A percentile compares a stretch with the other conserved stretches of the same genome.
Conservation (phyloP, 1,140 invertebrate genomes). For the Oedothorax gibbosus region DNA sequence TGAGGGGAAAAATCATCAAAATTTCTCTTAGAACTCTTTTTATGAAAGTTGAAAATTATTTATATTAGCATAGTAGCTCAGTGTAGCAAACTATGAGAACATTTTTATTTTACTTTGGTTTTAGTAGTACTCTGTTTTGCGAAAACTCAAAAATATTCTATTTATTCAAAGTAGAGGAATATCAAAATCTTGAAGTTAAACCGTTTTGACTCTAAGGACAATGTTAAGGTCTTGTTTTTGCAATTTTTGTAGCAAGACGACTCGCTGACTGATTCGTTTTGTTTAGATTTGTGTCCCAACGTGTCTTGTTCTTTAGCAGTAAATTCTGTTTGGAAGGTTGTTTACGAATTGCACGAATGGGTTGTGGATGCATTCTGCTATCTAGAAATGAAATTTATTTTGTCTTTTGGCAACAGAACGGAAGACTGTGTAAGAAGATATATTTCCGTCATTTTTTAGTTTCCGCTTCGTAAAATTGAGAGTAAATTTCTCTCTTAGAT, state of each 20-base stretch:
- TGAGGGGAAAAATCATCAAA: no score
- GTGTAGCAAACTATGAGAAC: no score
- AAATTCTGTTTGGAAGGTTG: constrained; percentile 15
- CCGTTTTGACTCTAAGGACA: not conserved
- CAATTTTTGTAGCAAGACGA: not conserved
- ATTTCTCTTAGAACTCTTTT: no score
- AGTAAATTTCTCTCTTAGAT: no score
- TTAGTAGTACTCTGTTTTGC: no score
- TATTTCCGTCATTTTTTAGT: not conserved
- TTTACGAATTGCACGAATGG: constrained; percentile 13
- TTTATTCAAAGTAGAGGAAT: no score
- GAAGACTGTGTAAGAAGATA: not conserved
- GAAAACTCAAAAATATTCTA: no score
- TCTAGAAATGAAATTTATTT: constrained; percentile 44
- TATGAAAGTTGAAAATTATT: no score
- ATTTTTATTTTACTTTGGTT: no score
- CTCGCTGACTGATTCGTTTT: constrained; percentile 34
- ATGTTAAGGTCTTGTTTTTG: not conserved
- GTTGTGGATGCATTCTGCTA: constrained; percentile 1
- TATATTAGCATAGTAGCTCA: no score
- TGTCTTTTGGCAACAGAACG: not conserved
- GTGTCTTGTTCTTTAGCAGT: not conserved
- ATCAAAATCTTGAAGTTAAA: no score
- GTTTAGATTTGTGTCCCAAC: constrained; percentile 17
- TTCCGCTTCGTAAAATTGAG: constrained; percentile 8